Evolutionary conservation across 2,888 invertebrate genomes (phyloP), one percentile per base, ranked within the genome.

Genomic region (Apotomis betuletana): DNA sequence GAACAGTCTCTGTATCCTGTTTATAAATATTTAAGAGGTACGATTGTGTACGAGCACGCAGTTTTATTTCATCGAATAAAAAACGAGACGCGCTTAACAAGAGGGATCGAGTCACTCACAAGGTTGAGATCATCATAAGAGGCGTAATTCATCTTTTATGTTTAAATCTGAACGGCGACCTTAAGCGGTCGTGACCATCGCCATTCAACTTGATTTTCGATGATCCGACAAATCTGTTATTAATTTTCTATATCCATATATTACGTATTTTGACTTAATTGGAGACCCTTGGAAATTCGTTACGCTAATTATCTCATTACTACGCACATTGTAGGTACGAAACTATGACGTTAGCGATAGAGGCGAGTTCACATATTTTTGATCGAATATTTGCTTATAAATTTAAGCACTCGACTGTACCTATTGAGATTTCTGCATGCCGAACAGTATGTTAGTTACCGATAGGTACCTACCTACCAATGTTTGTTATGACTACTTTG

Each of bases 121-220:
- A 72, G 72, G 68, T 67, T 72, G 68, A 72, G 68, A 72, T 72
- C 72, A 72, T 72, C 72, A 54, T 52, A 72, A 62, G 44, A 67
- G 44, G 52, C 63, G 67, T 71, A 62, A 71, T 67, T 46, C 63
- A 72, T 72, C 72, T 72, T 64, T 72, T 68, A 68, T 68, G 63
- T 62, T 72, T 54, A 58, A 67, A 44, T 67, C 62, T 63, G 51
- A 38, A 63, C 67, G 8, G 12, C 67, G 68, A 68, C 72, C 72
- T 72, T 68, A 72, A 57, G 46, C 52, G 52, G 44, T 72, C 72
- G 72, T 72, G 72, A 72, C 59, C 63, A 62, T 58, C 62, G 41
- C 49, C 38, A 69, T 55, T 13, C 36, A 62, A 46, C 38, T 57
- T 69, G 46, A 57, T 67, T 67, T 55, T 57, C 57, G 61, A 67